phyloP scores from a whole-genome alignment of 2,113 vertebrate species.

The Stegostoma tigrinum region DNA sequence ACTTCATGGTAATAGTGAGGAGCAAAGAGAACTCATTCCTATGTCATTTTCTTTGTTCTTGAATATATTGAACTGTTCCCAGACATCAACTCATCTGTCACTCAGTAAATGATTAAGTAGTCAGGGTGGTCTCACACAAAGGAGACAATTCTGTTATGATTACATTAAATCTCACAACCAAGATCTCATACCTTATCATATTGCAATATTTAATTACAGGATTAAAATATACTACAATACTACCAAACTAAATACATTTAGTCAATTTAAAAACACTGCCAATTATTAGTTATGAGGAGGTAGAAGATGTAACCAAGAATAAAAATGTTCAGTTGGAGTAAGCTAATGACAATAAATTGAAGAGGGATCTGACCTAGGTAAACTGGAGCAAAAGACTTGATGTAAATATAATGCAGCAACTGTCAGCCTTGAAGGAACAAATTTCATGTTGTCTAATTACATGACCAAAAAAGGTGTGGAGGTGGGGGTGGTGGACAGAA shows the following conservation, averaged over 20 bases:
- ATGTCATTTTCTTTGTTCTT: not conserved
- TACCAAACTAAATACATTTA: not conserved
- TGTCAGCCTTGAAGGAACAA: too few species aligned
- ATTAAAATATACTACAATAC: not conserved
- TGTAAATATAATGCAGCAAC: too few species aligned
- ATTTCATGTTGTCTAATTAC: too few species aligned
- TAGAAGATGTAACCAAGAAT: too few species aligned
- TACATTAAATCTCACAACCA: not conserved
- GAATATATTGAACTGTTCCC: not conserved
- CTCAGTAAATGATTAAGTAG: not conserved
- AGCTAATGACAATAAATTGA: too few species aligned
- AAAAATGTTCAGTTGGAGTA: too few species aligned
- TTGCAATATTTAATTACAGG: not conserved
- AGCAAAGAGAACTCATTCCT: not conserved
- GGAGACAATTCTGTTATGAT: not conserved
- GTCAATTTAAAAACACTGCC: not conserved
- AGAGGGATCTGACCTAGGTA: too few species aligned
- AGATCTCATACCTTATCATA: not conserved
- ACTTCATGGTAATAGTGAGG: not conserved
- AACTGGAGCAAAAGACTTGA: too few species aligned
- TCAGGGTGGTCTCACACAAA: not conserved
- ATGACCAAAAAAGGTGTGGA: too few species aligned
- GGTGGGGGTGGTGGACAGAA: too few species aligned
- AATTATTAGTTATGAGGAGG: too few species aligned
- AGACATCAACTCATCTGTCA: not conserved